These are phyloP conservation scores for Stegophylla sp. DNA, from an alignment of 2,888 invertebrate genomes.

Conservation along the genomic window DNA sequence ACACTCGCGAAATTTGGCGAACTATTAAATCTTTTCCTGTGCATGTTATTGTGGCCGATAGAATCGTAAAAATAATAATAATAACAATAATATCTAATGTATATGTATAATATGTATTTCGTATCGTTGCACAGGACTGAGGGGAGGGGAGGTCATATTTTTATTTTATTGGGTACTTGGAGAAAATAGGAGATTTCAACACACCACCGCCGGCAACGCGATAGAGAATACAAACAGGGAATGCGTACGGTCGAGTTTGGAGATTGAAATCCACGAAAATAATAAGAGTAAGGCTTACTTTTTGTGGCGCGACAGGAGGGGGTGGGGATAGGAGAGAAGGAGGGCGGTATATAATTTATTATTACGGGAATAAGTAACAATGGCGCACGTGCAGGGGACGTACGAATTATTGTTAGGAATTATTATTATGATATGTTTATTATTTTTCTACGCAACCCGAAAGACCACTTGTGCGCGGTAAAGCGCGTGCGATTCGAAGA, in stretches of 20 bases:
- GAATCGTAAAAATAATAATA: too few species aligned
- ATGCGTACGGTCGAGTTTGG: neutral
- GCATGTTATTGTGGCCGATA: too few species aligned
- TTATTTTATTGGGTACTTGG: conserved; percentile 25
- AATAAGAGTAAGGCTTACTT: neutral
- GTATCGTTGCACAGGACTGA: neutral
- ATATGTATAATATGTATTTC: neutral
- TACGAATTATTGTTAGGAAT: too few species aligned
- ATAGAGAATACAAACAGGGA: neutral
- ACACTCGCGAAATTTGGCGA: neutral
- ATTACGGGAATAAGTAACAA: neutral
- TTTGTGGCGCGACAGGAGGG: too few species aligned
- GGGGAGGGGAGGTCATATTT: neutral
- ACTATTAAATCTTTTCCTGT: neutral
- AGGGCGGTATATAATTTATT: neutral
- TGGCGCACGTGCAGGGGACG: neutral
- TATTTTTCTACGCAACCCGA: too few species aligned
- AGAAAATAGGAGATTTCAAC: conserved; percentile 31
- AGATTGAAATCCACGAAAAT: conserved; percentile 33
- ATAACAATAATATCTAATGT: neutral
- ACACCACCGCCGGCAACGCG: neutral
- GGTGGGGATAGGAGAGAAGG: too few species aligned
- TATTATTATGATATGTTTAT: too few species aligned
- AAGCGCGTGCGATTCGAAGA: too few species aligned
- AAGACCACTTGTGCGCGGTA: too few species aligned